phyloP scores from a whole-genome alignment of 2,888 invertebrate species.

The Xiphydria camelus region DNA sequence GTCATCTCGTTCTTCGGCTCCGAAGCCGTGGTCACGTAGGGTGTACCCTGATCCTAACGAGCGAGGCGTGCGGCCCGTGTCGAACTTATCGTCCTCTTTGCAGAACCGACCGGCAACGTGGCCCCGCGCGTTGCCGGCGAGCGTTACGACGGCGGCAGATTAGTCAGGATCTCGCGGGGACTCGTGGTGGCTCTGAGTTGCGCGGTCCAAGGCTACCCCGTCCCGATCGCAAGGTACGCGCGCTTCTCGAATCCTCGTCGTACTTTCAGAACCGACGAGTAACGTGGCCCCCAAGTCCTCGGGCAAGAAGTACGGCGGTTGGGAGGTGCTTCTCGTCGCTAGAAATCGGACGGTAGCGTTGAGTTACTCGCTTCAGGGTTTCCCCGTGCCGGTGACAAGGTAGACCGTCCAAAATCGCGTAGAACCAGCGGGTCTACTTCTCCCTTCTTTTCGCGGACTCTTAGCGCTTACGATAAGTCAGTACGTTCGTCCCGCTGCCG shows the following conservation, averaged over 20 bases:
- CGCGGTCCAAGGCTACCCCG: conserved; percentile 69
- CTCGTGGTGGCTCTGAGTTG: conserved; percentile 67
- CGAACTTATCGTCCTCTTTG: too few relatives aligned
- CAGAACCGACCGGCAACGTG: conserved; percentile 68
- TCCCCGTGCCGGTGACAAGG: conserved; percentile 76
- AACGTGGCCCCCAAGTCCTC: conserved; percentile 66
- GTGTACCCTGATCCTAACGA: too few relatives aligned
- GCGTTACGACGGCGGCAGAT: conserved; percentile 69
- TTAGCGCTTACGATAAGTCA: too few relatives aligned
- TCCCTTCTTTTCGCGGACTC: too few relatives aligned
- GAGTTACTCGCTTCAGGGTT: conserved; percentile 75
- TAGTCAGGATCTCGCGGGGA: conserved; percentile 60
- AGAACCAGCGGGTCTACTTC: too few relatives aligned
- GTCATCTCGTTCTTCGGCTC: too few relatives aligned
- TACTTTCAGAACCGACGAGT: conserved; percentile 69
- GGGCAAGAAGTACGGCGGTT: conserved; percentile 59
- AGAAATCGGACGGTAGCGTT: conserved; percentile 59
- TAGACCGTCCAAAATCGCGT: too few relatives aligned
- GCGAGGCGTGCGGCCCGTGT: too few relatives aligned
- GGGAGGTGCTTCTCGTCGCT: conserved; percentile 59
- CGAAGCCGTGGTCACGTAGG: too few relatives aligned
- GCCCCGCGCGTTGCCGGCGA: conserved; percentile 65
- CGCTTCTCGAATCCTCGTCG: conserved; percentile 61
- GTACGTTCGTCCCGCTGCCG: too few relatives aligned
- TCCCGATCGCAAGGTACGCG: conserved; percentile 69